Evolutionary conservation across 2,113 vertebrate species (phyloP), one percentile per base, ranked within the genome.

Genomic region (Thunnus maccoyii): DNA sequence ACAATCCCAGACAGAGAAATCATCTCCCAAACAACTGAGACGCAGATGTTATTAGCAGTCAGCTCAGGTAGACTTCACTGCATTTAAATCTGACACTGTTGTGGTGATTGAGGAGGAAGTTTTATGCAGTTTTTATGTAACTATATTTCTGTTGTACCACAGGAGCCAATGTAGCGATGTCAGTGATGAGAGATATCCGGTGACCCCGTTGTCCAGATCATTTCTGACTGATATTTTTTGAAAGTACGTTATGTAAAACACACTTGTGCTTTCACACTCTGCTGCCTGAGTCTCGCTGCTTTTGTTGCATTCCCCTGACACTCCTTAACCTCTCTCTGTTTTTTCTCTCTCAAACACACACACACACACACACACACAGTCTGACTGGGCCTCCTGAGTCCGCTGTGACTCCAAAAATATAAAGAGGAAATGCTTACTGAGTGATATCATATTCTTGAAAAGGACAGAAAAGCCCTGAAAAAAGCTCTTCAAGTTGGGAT

Each of bases 391-490:
- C 78, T 65, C 44, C 46, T 36, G 74, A 76, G 74, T 82, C 62
- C n/a, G 20, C 75, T 55, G 62, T 36, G 57, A 82, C 60, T 85
- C 60, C 82, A 86, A 51, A 82, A 87, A 88, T 84, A 86, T 80
- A 82, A 74, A 70, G 66, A 72, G 85, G 87, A 89, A 88, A 89
- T 89, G 48, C 72, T 89, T 84, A n/a, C 61, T 64, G 55, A 67
- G 76, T 89, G 89, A 91, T 84, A 82, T 91, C 87, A 89, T 86
- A 47, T 86, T 73, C 47, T 75, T 64, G 57, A 73, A 66, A 57
- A 58, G 22, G 32, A 60, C n/a, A 52, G 14, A 60, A 66, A 76
- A 79, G 25, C 65, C 41, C 76, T 63, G 18, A 77, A 66, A 66
- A 76, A 69, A 65, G 7, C 52, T 44, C 36, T 18, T 62, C 14